Evolutionary conservation across 2,888 invertebrate genomes (phyloP).

Genomic region (Lasioglossum morio): DNA sequence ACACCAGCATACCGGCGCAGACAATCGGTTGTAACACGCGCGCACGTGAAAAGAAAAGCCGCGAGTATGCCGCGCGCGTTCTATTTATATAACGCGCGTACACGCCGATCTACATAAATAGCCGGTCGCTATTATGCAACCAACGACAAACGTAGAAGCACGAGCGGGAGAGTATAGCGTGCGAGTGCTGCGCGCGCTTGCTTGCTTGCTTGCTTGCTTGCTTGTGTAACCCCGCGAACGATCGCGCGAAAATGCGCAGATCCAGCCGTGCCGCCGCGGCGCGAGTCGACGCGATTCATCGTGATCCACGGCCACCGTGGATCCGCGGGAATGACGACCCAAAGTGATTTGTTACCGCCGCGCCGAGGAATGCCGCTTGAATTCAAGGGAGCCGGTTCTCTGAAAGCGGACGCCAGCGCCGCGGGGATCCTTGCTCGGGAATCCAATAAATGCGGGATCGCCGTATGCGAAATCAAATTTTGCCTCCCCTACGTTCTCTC

Average conservation of each 20-base stretch:
- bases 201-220: background rate
- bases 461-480: background rate
- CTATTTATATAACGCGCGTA: conserved; percentile 71
- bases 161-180: conserved; percentile 7
- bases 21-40: conserved; percentile 56
- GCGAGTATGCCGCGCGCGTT: conserved; percentile 45
- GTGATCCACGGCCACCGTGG: conserved; percentile 37
- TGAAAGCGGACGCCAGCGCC: conserved; percentile 26
- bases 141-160: conserved; percentile 28
- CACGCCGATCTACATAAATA: conserved; percentile 72
- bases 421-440: conserved; percentile 10
- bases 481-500: background rate
- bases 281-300: conserved; percentile 26
- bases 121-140: conserved; percentile 67
- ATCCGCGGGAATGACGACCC: conserved; percentile 42
- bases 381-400: conserved; percentile 45
- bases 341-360: conserved; percentile 41
- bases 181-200: background rate
- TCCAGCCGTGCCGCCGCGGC: background rate
- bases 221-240: background rate
- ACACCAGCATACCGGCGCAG: background rate
- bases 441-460: background rate
- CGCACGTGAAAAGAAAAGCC: conserved; percentile 56
- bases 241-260: background rate
- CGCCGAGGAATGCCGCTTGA: conserved; percentile 41